Evolutionary conservation across 2,113 vertebrate species (phyloP).

Genomic region (Zosterops borbonicus): DNA sequence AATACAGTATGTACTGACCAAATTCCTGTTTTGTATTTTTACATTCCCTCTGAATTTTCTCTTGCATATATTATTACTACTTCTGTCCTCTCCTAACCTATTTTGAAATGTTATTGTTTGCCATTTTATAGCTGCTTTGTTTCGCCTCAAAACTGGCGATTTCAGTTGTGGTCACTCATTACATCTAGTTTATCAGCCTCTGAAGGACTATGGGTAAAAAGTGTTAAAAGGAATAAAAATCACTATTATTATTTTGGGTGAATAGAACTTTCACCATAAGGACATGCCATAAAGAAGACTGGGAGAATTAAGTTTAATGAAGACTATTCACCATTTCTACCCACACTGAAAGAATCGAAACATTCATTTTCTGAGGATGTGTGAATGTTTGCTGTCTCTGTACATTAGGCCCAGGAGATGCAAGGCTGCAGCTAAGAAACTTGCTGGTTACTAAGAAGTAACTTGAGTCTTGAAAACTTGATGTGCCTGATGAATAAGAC

Average conservation of each 20-base stretch:
- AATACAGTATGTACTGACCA: neutral
- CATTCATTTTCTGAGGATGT: slow-evolving; percentile 7
- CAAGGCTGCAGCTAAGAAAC: neutral
- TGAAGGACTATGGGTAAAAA: neutral
- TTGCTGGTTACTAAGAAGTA: neutral
- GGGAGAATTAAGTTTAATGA: neutral
- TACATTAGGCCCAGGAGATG: neutral
- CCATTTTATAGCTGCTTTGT: neutral
- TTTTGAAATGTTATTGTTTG: slow-evolving; percentile 5
- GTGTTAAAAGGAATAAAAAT: slow-evolving; percentile 29
- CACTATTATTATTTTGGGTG: neutral
- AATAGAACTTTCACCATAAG: neutral
- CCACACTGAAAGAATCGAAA: neutral
- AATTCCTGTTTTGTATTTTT: neutral
- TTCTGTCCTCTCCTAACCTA: neutral
- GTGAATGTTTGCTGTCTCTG: neutral
- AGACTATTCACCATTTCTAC: neutral
- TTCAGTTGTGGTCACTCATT: neutral
- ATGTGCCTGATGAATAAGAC: neutral
- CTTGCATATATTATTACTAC: neutral
- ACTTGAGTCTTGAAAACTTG: neutral
- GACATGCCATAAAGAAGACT: neutral
- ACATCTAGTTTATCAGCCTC: neutral
- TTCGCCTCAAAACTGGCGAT: neutral
- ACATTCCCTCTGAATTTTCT: neutral